Conservation (phyloP, 1,140 invertebrate genomes). For the Drosophila bipectinata region DNA sequence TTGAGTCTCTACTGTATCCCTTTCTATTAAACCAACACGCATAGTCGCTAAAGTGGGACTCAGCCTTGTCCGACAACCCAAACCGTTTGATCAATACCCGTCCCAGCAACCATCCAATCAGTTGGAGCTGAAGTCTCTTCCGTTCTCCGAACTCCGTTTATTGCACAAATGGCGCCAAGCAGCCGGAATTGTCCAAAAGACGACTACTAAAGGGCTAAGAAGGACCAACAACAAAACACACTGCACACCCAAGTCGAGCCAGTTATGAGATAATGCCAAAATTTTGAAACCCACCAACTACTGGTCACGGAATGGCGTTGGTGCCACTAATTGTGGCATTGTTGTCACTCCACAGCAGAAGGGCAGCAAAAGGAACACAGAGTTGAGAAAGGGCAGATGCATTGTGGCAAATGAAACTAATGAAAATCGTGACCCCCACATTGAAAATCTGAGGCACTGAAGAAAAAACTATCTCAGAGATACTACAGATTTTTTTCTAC, state of each 20-base stretch:
- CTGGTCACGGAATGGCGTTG: conserved; percentile 27
- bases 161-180: conserved; percentile 55
- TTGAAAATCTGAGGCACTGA: conserved; percentile 17
- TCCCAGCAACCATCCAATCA: conserved; percentile 45
- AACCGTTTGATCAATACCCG: conserved; percentile 73
- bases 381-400: conserved; percentile 13
- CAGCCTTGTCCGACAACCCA: conserved; percentile 26
- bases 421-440: conserved; percentile 82
- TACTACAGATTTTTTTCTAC: neutral
- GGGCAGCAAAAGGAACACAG: conserved; percentile 3
- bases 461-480: neutral
- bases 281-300: conserved; percentile 32
- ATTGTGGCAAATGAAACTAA: conserved; percentile 71
- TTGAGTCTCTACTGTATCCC: conserved; percentile 11
- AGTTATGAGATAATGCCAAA: conserved; percentile 59
- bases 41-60: conserved; percentile 32
- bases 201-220: neutral
- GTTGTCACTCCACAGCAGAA: conserved; percentile 49
- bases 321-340: conserved; percentile 75
- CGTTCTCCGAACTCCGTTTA: conserved; percentile 42
- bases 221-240: conserved; percentile 19
- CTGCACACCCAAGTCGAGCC: conserved; percentile 26
- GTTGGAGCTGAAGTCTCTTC: conserved; percentile 42
- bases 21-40: conserved; percentile 22
- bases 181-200: conserved; percentile 33